Evolutionary conservation across 53 echinoderm and acorn worm species (phyloP), one percentile per base, ranked within the genome.

Genomic region (Apostichopus leukothele): DNA sequence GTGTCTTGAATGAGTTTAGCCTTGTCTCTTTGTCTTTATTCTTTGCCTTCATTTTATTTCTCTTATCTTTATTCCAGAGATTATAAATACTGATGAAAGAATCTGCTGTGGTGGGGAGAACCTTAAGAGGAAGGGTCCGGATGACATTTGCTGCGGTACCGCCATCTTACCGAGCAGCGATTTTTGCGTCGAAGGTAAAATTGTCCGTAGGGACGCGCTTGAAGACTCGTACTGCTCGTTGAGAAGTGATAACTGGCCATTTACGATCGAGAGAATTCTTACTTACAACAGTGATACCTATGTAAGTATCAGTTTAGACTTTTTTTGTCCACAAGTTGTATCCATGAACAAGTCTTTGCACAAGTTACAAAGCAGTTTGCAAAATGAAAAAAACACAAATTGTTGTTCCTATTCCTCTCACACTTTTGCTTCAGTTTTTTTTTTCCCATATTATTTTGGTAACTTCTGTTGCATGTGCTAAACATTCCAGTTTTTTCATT

Each of bases 201-300:
- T 66, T 12, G 67, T 67, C 50, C 1, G 4, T 39, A 76, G 13
- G 50, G 66, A 18, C 5, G 25, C 7, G 11, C 22, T 13, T 3
- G 85, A 85, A 2, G 50, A 85, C n/a, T 60, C 26, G 14, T 67
- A 60, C 9, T 85, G 85, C 51, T 1, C 25, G 13, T 27, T 60
- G 5, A 11, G 60, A 11, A 76, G 7, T 52, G 50, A 76, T 16
- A 76, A 9, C 20, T 18, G n/a, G 71, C 71, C 71, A 71, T 76
- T 76, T 52, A 7, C 1, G 85, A 50, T 66, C 26, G 61, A 27
- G 63, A 63, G 85, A 67, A 60, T 67, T 7, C 66, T 85, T 7
- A 59, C 85, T 16, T 67, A 85, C 51, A 85, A 67, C 85, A 85
- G 85, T 50, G 27, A n/a, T 12, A 16, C 21, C 22, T 85, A 63